Conservation (phyloP, 1,140 invertebrate genomes). For the Ceratina japonica region DNA sequence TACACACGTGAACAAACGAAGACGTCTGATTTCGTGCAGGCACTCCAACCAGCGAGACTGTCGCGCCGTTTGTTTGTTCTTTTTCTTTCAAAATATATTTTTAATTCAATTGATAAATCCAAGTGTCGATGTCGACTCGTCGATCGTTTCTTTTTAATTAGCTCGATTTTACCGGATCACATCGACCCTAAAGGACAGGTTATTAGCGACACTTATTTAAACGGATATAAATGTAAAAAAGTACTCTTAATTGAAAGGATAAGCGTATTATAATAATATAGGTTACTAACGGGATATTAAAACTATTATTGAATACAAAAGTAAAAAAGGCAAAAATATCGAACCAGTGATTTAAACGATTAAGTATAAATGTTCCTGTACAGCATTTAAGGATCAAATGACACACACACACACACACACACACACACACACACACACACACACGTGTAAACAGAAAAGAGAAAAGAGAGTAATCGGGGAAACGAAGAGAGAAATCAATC, state of each 20-base stretch:
- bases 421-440: constrained; percentile 69
- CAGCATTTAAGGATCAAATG: constrained; percentile 80
- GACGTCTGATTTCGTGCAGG: too few species aligned
- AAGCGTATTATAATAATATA: constrained; percentile 52
- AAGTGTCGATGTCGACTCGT: not conserved
- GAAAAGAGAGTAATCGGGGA: constrained; percentile 18
- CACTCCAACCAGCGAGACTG: not conserved
- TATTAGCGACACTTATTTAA: constrained; percentile 63
- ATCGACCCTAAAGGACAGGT: not conserved
- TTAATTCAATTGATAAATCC: constrained; percentile 39
- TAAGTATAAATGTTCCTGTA: constrained; percentile 79
- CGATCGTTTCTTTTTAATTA: not conserved
- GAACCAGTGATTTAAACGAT: constrained; percentile 64
- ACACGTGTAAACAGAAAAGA: constrained; percentile 10
- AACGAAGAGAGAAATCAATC: not conserved
- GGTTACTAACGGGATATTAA: constrained; percentile 57
- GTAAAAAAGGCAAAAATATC: constrained; percentile 43
- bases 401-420: constrained; percentile 69
- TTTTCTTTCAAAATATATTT: constrained; percentile 29
- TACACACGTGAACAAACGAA: too few species aligned
- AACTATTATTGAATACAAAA: constrained; percentile 55
- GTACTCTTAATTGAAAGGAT: constrained; percentile 66
- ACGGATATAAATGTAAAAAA: constrained; percentile 59
- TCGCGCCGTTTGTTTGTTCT: constrained; percentile 30
- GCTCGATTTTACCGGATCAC: not conserved